These are phyloP conservation scores for Pseudomyrmex dendroicus DNA, from an alignment of 1,140 invertebrate genomes.

Conservation along the genomic window DNA sequence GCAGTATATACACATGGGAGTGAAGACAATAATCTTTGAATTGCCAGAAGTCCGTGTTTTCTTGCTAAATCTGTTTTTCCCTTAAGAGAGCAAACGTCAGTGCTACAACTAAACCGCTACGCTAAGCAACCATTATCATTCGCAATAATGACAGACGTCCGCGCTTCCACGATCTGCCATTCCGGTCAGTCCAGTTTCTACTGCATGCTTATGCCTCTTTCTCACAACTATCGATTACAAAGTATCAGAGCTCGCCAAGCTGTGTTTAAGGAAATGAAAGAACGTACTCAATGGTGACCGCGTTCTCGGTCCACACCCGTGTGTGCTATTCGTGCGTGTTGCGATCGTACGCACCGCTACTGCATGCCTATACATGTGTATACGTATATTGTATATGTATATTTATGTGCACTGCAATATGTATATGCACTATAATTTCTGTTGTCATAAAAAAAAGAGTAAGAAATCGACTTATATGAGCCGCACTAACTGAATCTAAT, in stretches of 20 bases:
- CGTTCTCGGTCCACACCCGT: conserved; percentile 54
- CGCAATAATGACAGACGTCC: conserved; percentile 56
- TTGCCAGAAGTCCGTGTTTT: conserved; percentile 17
- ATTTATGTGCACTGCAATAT: background rate
- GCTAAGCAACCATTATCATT: conserved; percentile 51
- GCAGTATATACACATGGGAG: background rate
- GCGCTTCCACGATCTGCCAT: conserved; percentile 52
- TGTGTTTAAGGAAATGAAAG: conserved; percentile 60
- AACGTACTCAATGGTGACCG: conserved; percentile 57
- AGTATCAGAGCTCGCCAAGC: conserved; percentile 43
- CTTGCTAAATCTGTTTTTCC: conserved; percentile 30
- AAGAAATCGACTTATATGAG: conserved; percentile 50
- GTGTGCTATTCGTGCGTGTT: conserved; percentile 5
- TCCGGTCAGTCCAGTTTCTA: conserved; percentile 59
- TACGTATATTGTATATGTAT: too few relatives aligned
- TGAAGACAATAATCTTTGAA: background rate
- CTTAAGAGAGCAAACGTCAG: conserved; percentile 46
- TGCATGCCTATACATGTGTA: background rate
- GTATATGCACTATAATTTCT: conserved; percentile 29
- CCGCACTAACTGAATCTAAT: conserved; percentile 30
- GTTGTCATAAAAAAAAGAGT: conserved; percentile 42
- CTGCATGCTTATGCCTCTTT: conserved; percentile 54
- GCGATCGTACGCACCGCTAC: conserved; percentile 24
- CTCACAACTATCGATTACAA: conserved; percentile 60
- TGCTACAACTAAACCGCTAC: conserved; percentile 46